Evolutionary conservation across 2,797 vertebrate genomes (phyloP).

Genomic region (Chloroceryle amazona): DNA sequence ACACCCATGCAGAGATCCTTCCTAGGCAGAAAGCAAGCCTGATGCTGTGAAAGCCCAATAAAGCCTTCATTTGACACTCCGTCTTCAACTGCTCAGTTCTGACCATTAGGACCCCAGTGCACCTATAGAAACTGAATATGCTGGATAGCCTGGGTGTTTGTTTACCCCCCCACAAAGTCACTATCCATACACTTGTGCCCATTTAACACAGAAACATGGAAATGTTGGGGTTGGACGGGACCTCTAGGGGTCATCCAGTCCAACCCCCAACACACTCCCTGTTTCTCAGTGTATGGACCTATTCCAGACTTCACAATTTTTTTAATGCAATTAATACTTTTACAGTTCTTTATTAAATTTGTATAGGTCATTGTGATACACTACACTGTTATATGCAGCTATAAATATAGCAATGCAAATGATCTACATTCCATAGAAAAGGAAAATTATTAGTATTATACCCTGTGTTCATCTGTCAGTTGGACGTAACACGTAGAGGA

Average conservation of each 20-base stretch:
- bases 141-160: background rate
- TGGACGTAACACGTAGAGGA: background rate
- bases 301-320: background rate
- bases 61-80: background rate
- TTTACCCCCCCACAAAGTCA: background rate
- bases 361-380: background rate
- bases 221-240: too few species aligned
- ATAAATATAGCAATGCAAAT: background rate
- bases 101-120: background rate
- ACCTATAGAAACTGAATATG: background rate
- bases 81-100: background rate
- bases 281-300: background rate
- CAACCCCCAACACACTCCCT: too few species aligned
- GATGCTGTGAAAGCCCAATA: background rate
- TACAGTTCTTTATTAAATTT: background rate
- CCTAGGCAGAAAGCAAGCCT: background rate
- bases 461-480: background rate
- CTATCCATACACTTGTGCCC: background rate
- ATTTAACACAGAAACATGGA: background rate
- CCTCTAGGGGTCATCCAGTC: too few species aligned
- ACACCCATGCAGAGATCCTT: background rate
- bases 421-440: background rate
- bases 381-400: background rate
- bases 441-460: background rate
- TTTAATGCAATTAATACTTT: background rate